Percentiles rank a stretch among this genome's conserved stretches.
Conservation (phyloP, 1,140 invertebrate species). For the Alviniconcha marisindica region DNA sequence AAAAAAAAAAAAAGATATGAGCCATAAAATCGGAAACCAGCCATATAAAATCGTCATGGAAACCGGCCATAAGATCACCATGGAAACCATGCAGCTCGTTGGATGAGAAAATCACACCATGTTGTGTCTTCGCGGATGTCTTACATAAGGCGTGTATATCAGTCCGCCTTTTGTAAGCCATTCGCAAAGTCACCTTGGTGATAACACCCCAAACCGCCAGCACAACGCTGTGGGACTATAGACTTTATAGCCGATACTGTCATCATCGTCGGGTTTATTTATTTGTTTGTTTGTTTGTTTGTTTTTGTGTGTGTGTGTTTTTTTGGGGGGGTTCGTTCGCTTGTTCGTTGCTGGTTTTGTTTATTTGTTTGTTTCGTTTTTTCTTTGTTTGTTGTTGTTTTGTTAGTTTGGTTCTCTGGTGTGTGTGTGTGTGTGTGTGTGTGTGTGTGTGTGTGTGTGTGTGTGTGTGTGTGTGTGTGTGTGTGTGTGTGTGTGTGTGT, state of each 20-base stretch:
- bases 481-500: neutral
- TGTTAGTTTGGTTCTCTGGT: too few relatives aligned
- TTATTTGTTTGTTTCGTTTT: too few relatives aligned
- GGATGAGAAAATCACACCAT: neutral
- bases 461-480: neutral
- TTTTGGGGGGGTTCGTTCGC: too few relatives aligned
- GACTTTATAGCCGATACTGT: too few relatives aligned
- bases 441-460: neutral
- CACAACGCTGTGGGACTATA: neutral
- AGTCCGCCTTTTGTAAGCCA: slow-evolving; percentile 23
- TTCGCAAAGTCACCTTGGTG: slow-evolving; percentile 20
- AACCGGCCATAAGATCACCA: too few relatives aligned
- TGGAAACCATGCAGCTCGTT: too few relatives aligned
- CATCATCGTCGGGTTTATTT: too few relatives aligned
- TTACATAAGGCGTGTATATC: slow-evolving; percentile 24
- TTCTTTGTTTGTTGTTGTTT: too few relatives aligned
- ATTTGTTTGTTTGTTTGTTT: neutral
- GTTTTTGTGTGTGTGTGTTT: neutral
- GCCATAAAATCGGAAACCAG: too few relatives aligned
- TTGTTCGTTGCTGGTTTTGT: too few relatives aligned
- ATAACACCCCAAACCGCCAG: neutral
- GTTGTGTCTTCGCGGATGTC: slow-evolving; percentile 25
- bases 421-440: neutral
- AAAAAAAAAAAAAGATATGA: too few relatives aligned
- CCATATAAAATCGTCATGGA: too few relatives aligned